Percentiles rank a stretch among this genome's conserved stretches.
phyloP scores from a whole-genome alignment of 2,797 vertebrate genomes.

The Numenius phaeopus region DNA sequence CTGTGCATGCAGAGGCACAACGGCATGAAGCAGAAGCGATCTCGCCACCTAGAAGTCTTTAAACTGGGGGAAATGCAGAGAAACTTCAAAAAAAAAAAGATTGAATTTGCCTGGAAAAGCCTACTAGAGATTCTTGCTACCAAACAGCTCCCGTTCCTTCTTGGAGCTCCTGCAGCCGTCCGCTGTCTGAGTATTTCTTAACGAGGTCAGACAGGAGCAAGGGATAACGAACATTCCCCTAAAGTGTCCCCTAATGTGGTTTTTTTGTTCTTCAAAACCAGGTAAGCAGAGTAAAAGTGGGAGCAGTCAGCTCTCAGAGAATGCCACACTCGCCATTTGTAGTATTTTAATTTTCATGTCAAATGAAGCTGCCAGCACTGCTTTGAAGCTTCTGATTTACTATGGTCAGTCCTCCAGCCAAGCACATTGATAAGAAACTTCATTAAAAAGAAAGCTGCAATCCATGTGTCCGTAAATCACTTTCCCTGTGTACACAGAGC shows the following conservation, averaged over 20 bases:
- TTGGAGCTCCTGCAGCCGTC: accelerated
- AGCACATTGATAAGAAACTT: background rate
- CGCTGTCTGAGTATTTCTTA: background rate
- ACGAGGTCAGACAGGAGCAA: background rate
- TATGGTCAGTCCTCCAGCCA: background rate
- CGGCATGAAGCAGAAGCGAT: accelerated
- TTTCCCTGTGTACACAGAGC: background rate
- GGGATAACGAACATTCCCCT: background rate
- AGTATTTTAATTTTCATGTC: background rate
- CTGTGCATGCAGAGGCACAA: background rate
- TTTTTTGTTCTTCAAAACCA: background rate
- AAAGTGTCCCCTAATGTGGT: accelerated
- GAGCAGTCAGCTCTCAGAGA: background rate
- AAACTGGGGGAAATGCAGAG: background rate
- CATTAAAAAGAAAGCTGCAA: constrained; percentile 32
- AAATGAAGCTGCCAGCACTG: background rate
- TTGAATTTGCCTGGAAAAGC: background rate
- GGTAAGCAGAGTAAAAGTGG: background rate
- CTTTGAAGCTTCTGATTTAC: constrained; percentile 9
- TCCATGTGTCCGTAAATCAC: background rate
- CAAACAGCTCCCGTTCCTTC: background rate
- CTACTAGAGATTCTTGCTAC: background rate
- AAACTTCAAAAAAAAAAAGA: background rate
- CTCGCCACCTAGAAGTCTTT: background rate
- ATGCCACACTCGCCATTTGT: accelerated